These are phyloP conservation scores for Ormyrus thymus DNA, from an alignment of 2,888 invertebrate species.

Conservation along the genomic window DNA sequence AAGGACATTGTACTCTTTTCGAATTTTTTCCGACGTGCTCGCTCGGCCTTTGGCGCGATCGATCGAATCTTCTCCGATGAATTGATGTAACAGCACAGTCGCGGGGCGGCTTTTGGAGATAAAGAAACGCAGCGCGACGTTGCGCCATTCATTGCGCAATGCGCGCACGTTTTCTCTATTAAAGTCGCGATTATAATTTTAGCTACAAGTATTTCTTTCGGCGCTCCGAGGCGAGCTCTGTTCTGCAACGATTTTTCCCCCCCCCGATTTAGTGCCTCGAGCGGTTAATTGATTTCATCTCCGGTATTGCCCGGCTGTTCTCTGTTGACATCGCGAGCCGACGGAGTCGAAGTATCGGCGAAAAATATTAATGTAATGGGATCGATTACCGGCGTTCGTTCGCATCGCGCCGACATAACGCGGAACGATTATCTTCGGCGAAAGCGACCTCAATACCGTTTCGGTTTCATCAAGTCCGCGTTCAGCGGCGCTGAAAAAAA, in stretches of 20 bases:
- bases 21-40: background rate
- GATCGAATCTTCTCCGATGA: no score
- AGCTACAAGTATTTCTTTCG: no score
- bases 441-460: slow-evolving; percentile 50
- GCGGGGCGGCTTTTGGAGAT: no score
- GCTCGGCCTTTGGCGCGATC: background rate
- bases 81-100: no score
- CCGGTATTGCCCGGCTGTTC: slow-evolving; percentile 29
- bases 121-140: no score
- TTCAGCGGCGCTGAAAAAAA: background rate
- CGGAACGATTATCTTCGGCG: slow-evolving; percentile 33
- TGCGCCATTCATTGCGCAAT: no score
- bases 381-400: slow-evolving; percentile 27
- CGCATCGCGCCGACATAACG: slow-evolving; percentile 1
- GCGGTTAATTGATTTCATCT: slow-evolving; percentile 13
- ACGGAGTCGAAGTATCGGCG: background rate
- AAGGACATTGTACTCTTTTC: slow-evolving; percentile 39
- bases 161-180: no score
- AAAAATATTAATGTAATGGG: background rate
- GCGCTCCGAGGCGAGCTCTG: no score
- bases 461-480: slow-evolving; percentile 34
- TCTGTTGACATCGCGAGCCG: slow-evolving; percentile 5
- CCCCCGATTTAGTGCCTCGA: no score
- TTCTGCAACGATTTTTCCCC: no score
- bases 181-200: no score